Evolutionary conservation across 1,140 invertebrate genomes (phyloP), one percentile per base, ranked within the genome.

Genomic region (Hycleus cichorii): DNA sequence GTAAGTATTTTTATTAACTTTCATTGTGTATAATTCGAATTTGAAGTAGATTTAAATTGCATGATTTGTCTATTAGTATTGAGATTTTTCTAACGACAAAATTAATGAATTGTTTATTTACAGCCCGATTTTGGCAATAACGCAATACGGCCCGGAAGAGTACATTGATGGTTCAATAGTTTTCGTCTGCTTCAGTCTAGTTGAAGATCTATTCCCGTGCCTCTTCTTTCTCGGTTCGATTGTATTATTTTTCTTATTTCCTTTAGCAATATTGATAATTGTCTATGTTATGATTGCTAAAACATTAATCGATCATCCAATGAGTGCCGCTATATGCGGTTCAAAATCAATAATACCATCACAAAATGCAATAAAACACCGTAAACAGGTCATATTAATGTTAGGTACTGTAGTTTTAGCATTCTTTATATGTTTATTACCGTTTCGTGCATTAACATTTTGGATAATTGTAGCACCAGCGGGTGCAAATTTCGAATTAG

Each of bases 361-460:
- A 25, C 77, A 77, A 63, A 76, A 72, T 54, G 76, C 75, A 47
- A 67, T 77, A 9, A 82, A 80, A 59, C 86, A 87, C 52, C 79
- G 86, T 45, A 88, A 87, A 68, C 86, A 88, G 76, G 85, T 88
- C n/a, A 89, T 95, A 6, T 69, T 91, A 18, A 95, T 95, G 91
- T 76, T 96, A 8, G 90, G 87, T 3, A 89, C 90, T 2, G 92
- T 97, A 0, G 91, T 96, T 0, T 69, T 89, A n/a, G 88, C 89
- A 8, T 96, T 95, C 74, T 96, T 95, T 72, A 75, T 94, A 26
- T 95, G 91, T 69, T 78, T 96, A 25, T 73, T 95, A 44, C 93
- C 93, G 3, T 91, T 95, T 69, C 81, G 90, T 44, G 83, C 91
- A 3, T 78, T 96, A 10, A 92, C 88, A 1, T 73, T 95, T 40